phyloP scores from a whole-genome alignment of 2,113 vertebrate species.

The Montifringilla adamsi region DNA sequence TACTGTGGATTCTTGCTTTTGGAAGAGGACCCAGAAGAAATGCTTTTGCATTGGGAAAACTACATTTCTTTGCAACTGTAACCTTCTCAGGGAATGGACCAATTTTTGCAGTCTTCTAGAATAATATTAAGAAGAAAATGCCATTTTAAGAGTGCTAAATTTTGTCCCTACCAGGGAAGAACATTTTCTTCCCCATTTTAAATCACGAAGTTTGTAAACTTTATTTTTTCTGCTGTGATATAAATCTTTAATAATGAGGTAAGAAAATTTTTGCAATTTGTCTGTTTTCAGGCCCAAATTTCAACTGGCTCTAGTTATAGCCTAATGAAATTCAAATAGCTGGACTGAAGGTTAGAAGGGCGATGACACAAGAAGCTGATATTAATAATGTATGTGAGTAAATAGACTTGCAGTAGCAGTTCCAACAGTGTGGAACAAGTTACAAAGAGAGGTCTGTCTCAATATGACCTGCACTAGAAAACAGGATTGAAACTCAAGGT shows the following conservation, averaged over 20 bases:
- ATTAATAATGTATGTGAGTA: conserved; percentile 59
- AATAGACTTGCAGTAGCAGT: conserved; percentile 32
- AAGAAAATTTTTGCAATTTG: not conserved
- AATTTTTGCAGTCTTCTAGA: not conserved
- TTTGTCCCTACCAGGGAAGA: not conserved
- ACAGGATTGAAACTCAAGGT: conserved; percentile 41
- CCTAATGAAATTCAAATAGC: conserved; percentile 62
- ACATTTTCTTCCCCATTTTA: not conserved
- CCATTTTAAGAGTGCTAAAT: not conserved
- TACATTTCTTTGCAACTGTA: not conserved
- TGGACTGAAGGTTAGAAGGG: conserved; percentile 44
- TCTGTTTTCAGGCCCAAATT: not conserved
- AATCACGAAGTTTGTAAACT: not conserved
- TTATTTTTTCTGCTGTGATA: not conserved
- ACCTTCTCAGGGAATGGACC: not conserved
- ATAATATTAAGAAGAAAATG: not conserved
- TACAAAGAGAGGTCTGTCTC: conserved; percentile 50
- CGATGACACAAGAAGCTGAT: conserved; percentile 36
- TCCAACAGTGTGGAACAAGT: conserved; percentile 31
- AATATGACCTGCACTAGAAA: conserved; percentile 9
- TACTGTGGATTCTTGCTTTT: not conserved
- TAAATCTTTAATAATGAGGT: conserved; percentile 26
- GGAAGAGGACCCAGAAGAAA: not conserved
- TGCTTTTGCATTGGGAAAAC: not conserved
- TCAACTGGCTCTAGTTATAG: not conserved